Percentiles rank a stretch among this genome's conserved stretches.
Evolutionary conservation across 2,797 vertebrate species (phyloP).

Genomic region (Parauchenoglanis ngamensis): DNA sequence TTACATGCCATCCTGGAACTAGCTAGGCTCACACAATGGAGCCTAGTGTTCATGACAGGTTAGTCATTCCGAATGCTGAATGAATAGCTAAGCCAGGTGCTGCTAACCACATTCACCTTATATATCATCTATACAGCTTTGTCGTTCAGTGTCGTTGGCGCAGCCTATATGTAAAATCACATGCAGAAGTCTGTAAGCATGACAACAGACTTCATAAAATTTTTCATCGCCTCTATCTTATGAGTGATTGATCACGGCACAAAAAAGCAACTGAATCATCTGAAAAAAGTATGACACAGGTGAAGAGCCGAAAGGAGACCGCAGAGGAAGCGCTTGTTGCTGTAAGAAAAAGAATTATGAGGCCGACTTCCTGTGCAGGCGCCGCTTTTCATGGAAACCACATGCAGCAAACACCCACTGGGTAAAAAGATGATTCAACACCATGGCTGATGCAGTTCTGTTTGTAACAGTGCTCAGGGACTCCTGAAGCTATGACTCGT

Average conservation of each 20-base stretch:
- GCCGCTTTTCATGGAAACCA: slow-evolving; percentile 46
- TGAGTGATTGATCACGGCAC: slow-evolving; percentile 6
- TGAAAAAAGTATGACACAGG: slow-evolving; percentile 52
- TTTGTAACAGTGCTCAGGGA: slow-evolving; percentile 18
- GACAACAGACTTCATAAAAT: background rate
- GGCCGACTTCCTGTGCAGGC: slow-evolving; percentile 52
- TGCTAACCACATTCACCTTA: slow-evolving; percentile 10
- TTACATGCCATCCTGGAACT: slow-evolving; percentile 27
- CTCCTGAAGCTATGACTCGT: slow-evolving; percentile 3
- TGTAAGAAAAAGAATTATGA: slow-evolving; percentile 48
- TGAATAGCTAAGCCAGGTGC: slow-evolving; percentile 48
- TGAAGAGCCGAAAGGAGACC: slow-evolving; percentile 45
- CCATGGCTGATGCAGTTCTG: background rate
- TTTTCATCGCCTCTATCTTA: background rate
- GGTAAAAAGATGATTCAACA: slow-evolving; percentile 41
- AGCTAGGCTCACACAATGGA: slow-evolving; percentile 36
- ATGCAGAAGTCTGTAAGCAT: background rate
- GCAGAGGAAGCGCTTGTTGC: slow-evolving; percentile 51
- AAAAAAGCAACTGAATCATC: slow-evolving; percentile 40
- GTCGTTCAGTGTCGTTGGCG: background rate
- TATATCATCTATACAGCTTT: background rate
- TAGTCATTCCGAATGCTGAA: slow-evolving; percentile 32
- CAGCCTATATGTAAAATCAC: too few species aligned
- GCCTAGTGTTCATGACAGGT: slow-evolving; percentile 46
- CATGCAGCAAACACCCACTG: slow-evolving; percentile 33